These are phyloP conservation scores for Tribolium freemani DNA, from an alignment of 2,888 invertebrate species.

Conservation along the genomic window DNA sequence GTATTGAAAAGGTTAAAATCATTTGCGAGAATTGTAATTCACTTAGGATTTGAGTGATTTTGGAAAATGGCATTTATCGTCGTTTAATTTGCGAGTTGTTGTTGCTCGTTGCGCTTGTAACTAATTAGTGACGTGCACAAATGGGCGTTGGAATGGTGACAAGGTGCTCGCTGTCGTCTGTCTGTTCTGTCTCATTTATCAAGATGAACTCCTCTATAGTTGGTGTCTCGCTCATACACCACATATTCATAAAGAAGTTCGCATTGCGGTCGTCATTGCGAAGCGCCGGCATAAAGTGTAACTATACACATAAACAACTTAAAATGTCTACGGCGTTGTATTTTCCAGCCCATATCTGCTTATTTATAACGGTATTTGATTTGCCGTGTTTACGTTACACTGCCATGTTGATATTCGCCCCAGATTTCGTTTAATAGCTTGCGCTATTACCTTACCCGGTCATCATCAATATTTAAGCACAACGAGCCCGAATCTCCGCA, in stretches of 20 bases:
- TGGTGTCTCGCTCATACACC: conserved; percentile 26
- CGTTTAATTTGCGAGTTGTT: background rate
- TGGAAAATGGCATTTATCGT: background rate
- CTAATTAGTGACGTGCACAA: conserved; percentile 38
- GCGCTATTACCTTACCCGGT: conserved; percentile 34
- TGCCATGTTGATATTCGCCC: conserved; percentile 48
- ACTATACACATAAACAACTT: conserved; percentile 61
- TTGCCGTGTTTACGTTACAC: conserved; percentile 57
- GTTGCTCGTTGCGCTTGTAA: conserved; percentile 3
- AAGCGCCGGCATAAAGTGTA: conserved; percentile 55
- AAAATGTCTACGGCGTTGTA: conserved; percentile 59
- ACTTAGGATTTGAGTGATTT: background rate
- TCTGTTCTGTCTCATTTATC: conserved; percentile 41
- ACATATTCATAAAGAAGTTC: conserved; percentile 49
- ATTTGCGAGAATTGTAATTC: too few relatives aligned
- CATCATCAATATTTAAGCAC: conserved; percentile 49
- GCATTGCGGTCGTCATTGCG: conserved; percentile 52
- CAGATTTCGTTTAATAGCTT: conserved; percentile 49
- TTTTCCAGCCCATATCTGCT: conserved; percentile 63
- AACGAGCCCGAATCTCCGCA: conserved; percentile 11
- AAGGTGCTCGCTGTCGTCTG: conserved; percentile 37
- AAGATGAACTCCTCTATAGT: conserved; percentile 18
- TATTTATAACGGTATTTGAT: conserved; percentile 62
- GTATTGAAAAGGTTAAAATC: too few relatives aligned
- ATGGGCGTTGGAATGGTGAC: conserved; percentile 34